Base-by-base conservation (phyloP, 2,888 invertebrate species). In the Chloroclysta siterata region DNA sequence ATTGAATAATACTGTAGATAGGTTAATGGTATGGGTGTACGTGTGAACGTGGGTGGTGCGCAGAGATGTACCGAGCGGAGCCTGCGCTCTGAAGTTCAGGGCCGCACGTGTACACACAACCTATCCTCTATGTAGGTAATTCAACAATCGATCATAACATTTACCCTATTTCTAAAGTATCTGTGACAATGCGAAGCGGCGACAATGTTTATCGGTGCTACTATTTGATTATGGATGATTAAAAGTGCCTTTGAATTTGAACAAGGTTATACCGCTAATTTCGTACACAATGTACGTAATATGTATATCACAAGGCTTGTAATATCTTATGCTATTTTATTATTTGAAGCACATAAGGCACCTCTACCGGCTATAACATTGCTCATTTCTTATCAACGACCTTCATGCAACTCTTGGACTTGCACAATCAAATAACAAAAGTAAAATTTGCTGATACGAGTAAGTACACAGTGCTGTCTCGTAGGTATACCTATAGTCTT, bases 341-440 rank as follows among this genome's bases (percentile, higher is more conserved):
- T 77, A 79, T 78, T 76, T 70, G 63, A 70, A 76, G 73, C 72
- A 73, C 69, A 77, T 75, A 77, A 81, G 76, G 77, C 79, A 84
- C 79, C 80, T 81, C 74, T 75, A 77, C 75, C 76, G 78, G 77
- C 80, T 81, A 82, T 84, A 83, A 84, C 82, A 83, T 82, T 84
- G 82, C 81, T 79, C 83, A 84, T 87, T 90, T 85, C 90, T 92
- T 92, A 92, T 92, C 92, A 85, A 75, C 81, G 87, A 88, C 91
- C 91, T 92, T 92, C 90, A 79, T 72, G 83, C 80, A 79, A 78
- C 81, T 82, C 81, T 79, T 75, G 80, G 78, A 79, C 81, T 82
- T 83, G 73, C 84, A 83, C 82, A 84, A 85, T 81, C 80, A 75
- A 76, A 76, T 72, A 77, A 81, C 74, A 77, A 75, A 78, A 72